Evolutionary conservation across 2,888 invertebrate species (phyloP).

Genomic region (Lobophora halterata): DNA sequence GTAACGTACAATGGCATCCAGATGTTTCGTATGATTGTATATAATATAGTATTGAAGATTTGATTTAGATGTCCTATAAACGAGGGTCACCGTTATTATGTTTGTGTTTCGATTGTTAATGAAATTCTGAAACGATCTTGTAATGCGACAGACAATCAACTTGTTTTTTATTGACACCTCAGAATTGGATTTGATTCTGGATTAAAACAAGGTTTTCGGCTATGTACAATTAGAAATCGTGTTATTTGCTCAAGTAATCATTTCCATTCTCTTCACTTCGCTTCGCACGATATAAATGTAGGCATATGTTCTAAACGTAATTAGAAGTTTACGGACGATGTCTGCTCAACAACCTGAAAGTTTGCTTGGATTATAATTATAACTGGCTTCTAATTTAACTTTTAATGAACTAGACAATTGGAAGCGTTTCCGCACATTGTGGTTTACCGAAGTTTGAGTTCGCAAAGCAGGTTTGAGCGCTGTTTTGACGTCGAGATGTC

Average conservation of each 20-base stretch:
- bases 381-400: constrained; percentile 35
- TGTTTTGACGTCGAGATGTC: constrained; percentile 31
- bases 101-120: too few species aligned
- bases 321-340: constrained; percentile 26
- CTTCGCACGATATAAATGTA: constrained; percentile 28
- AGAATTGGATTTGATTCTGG: constrained; percentile 13
- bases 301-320: constrained; percentile 28
- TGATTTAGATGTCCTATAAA: too few species aligned
- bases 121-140: too few species aligned
- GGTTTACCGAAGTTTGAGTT: constrained; percentile 34
- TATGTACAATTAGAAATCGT: constrained; percentile 11
- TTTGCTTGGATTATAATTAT: constrained; percentile 31
- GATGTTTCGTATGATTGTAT: too few species aligned
- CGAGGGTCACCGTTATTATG: too few species aligned
- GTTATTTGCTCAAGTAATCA: constrained; percentile 14
- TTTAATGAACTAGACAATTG: constrained; percentile 35
- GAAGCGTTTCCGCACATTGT: constrained; percentile 32
- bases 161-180: not conserved
- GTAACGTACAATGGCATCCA: too few species aligned
- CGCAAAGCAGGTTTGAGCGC: constrained; percentile 28
- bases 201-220: constrained; percentile 6
- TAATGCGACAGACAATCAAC: too few species aligned
- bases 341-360: constrained; percentile 27
- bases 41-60: too few species aligned
- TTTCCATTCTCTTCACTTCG: constrained; percentile 17